phyloP scores from a whole-genome alignment of 1,140 invertebrate genomes.

The Leptonema lineaticorne region DNA sequence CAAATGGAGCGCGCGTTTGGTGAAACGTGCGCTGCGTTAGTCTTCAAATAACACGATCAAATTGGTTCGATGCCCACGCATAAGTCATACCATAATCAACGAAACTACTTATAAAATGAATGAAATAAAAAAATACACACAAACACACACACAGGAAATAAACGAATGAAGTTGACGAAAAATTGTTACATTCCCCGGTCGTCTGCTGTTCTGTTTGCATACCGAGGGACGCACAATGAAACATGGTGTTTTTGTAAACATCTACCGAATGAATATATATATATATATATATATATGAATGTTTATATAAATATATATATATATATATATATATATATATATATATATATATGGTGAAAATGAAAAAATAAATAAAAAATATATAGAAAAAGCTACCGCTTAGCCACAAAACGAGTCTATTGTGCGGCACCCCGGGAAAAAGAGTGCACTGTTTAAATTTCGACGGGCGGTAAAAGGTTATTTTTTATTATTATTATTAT shows the following conservation, averaged over 20 bases:
- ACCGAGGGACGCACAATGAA: too few relatives aligned
- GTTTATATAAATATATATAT: too few relatives aligned
- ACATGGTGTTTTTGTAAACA: too few relatives aligned
- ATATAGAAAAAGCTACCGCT: neutral
- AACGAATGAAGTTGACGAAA: slow-evolving; percentile 29
- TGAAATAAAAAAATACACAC: slow-evolving; percentile 21
- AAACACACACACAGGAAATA: slow-evolving; percentile 29
- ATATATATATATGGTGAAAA: too few relatives aligned
- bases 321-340: too few relatives aligned
- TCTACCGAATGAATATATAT: too few relatives aligned
- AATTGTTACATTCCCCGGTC: slow-evolving; percentile 1
- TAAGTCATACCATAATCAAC: too few relatives aligned
- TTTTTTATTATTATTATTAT: too few relatives aligned
- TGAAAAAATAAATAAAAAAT: too few relatives aligned
- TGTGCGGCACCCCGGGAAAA: neutral
- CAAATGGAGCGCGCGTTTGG: neutral
- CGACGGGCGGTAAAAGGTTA: neutral
- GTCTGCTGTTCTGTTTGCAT: too few relatives aligned
- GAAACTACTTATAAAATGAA: too few relatives aligned
- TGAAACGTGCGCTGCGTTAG: neutral
- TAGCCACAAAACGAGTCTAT: neutral
- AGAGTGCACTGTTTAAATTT: neutral
- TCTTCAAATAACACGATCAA: slow-evolving; percentile 18
- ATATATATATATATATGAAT: too few relatives aligned
- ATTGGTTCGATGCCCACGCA: slow-evolving; percentile 32